Conservation (phyloP, 2,797 vertebrate genomes). For the Pachyuromys duprasi region DNA sequence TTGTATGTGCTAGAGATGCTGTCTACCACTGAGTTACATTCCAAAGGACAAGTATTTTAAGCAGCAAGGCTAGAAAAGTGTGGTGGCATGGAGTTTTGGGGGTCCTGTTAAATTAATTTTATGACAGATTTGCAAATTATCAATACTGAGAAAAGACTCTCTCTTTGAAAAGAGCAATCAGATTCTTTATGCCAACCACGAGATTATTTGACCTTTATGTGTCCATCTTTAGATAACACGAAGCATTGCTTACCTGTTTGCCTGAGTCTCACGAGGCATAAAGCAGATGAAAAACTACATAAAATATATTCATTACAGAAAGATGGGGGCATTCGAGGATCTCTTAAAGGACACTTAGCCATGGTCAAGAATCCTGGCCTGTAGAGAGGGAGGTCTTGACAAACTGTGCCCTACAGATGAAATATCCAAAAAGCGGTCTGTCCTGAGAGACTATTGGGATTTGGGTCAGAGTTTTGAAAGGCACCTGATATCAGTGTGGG, state of each 20-base stretch:
- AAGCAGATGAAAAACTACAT: neutral
- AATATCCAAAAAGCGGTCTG: neutral
- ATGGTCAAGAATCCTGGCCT: neutral
- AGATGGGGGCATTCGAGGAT: neutral
- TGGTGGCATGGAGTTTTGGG: neutral
- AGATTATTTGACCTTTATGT: neutral
- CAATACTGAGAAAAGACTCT: neutral
- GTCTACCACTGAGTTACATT: neutral
- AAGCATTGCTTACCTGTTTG: neutral
- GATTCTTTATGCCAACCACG: neutral
- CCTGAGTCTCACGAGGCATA: neutral
- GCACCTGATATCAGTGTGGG: neutral
- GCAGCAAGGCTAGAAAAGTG: fast-evolving
- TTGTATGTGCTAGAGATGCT: too few relatives aligned
- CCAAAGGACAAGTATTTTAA: neutral
- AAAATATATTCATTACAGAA: neutral
- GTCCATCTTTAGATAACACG: neutral
- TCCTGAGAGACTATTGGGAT: too few relatives aligned
- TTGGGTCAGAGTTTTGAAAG: neutral
- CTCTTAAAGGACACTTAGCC: neutral
- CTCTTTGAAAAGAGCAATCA: neutral
- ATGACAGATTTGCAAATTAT: neutral
- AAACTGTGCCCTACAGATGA: neutral
- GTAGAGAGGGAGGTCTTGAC: neutral
- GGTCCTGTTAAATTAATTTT: neutral